Percentiles rank a stretch among this genome's conserved stretches.
phyloP scores from a whole-genome alignment of 2,797 vertebrate species.

The Eutrigla gurnardus region DNA sequence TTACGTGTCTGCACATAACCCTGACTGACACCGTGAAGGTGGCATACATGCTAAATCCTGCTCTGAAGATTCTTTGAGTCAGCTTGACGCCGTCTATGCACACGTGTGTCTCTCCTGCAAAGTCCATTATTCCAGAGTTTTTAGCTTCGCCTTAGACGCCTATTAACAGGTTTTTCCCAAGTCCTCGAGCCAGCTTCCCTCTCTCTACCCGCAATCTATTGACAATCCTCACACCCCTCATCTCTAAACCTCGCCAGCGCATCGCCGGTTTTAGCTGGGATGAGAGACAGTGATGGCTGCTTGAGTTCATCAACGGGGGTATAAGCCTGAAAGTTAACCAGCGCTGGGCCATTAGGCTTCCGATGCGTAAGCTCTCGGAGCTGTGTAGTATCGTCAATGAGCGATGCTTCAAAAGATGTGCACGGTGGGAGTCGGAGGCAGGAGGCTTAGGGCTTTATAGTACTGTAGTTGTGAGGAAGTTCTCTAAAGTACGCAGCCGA shows the following conservation, averaged over 20 bases:
- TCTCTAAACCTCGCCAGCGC: constrained; percentile 62
- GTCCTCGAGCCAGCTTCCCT: constrained; percentile 26
- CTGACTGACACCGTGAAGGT: constrained; percentile 35
- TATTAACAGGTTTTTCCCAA: constrained; percentile 60
- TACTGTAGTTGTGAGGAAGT: constrained; percentile 57
- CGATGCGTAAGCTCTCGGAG: constrained; percentile 71
- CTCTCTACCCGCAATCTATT: constrained; percentile 46
- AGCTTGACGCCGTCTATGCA: not conserved
- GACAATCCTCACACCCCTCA: constrained; percentile 60
- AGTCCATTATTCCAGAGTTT: constrained; percentile 48
- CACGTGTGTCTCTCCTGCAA: constrained; percentile 20
- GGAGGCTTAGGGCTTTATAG: constrained; percentile 70
- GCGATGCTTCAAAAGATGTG: constrained; percentile 75
- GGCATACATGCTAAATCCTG: constrained; percentile 42
- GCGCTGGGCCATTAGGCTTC: constrained; percentile 72
- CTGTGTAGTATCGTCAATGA: constrained; percentile 60
- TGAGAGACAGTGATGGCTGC: constrained; percentile 66
- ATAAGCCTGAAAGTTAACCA: constrained; percentile 79
- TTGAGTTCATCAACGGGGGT: constrained; percentile 71
- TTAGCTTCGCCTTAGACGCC: constrained; percentile 13
- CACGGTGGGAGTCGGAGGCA: constrained; percentile 66
- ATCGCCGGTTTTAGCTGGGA: constrained; percentile 69
- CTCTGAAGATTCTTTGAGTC: constrained; percentile 37
- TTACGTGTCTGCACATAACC: constrained; percentile 31
- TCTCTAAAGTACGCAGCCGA: constrained; percentile 55